Evolutionary conservation across 1,140 invertebrate species (phyloP), one percentile per base, ranked within the genome.

Genomic region (Panagrolaimus sp.): DNA sequence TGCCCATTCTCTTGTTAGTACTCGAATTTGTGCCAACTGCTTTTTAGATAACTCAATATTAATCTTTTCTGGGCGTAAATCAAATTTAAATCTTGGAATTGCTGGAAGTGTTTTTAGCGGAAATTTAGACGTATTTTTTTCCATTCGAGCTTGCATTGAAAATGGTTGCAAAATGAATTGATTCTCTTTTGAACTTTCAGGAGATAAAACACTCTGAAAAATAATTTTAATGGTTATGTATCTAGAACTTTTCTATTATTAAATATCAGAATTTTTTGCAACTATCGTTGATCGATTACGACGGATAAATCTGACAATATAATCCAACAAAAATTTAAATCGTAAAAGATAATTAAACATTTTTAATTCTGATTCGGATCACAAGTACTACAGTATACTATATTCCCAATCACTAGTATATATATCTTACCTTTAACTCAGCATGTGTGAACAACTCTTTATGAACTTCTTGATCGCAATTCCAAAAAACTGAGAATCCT

Each of bases 401-500:
- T n/a, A n/a, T n/a, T n/a, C n/a, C n/a, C n/a, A n/a, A n/a, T n/a
- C n/a, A n/a, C n/a, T n/a, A n/a, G n/a, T n/a, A n/a, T n/a, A n/a
- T n/a, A n/a, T n/a, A n/a, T n/a, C n/a, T 45, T 14, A 7, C 46
- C 42, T 75, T 72, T 20, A 84, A 71, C 5, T 85, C 72, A 44
- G 72, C 64, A n/a, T 67, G 65, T 45, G 81, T 66, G 14, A 27
- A 43, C 7, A 90, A 86, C 78, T 88, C 85, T 62, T 89, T 88
- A 74, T 90, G 87, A 76, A 90, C 87, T 57, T 89, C 87, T 14
- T 87, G 85, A 78, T 91, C 85, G 63, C 88, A 75, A 83, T 94
- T 91, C 90, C 92, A 95, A 85, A 96, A 97, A 20, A 96, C 79
- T 3, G 91, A 90, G 74, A 97, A 88, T 69, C 91, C 89, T 78